These are phyloP conservation scores for Pseudoatta argentina DNA, from an alignment of 1,140 invertebrate genomes.

Conservation along the genomic window DNA sequence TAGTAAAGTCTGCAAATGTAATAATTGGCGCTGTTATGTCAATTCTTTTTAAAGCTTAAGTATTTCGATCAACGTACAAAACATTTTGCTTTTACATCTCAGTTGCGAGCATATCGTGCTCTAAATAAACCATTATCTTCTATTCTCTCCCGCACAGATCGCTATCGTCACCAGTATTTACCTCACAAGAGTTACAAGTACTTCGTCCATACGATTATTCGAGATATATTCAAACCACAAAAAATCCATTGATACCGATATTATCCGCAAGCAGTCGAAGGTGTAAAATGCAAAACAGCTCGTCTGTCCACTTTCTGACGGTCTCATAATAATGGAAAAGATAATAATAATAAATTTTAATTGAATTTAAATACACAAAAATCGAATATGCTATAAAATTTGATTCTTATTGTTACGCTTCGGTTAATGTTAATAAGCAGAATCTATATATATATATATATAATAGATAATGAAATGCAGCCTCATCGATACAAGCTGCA, in stretches of 20 bases:
- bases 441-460: not conserved
- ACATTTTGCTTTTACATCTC: not conserved
- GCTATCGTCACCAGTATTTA: not conserved
- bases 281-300: not conserved
- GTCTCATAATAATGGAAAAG: not conserved
- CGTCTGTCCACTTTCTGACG: not conserved
- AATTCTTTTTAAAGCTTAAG: not conserved
- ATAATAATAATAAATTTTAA: not conserved
- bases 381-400: not conserved
- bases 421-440: not conserved
- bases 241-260: not conserved
- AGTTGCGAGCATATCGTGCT: not conserved
- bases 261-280: not conserved
- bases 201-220: not conserved
- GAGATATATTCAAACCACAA: not conserved
- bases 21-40: slow-evolving; percentile 6
- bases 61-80: not conserved
- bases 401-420: not conserved
- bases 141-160: not conserved
- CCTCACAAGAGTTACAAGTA: not conserved
- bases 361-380: slow-evolving; percentile 8
- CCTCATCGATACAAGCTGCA: slow-evolving; percentile 1
- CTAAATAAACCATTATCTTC: slow-evolving; percentile 21
- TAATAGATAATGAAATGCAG: not conserved
- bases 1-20: not conserved